A percentile compares a stretch with the other conserved stretches of the same genome.
Evolutionary conservation across 2,888 invertebrate genomes (phyloP).

Genomic region (Apodemia mormo): DNA sequence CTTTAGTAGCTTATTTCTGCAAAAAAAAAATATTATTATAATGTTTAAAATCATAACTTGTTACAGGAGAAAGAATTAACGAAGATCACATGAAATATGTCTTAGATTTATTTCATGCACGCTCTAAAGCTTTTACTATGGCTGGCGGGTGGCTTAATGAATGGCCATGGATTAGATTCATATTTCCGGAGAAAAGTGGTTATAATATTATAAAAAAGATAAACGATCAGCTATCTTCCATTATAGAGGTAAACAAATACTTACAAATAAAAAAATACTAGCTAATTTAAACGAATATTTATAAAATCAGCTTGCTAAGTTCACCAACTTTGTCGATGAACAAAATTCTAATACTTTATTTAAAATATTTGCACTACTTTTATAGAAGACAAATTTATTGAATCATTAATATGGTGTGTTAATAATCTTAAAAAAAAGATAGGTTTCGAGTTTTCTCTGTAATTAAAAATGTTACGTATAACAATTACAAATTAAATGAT

Average conservation of each 20-base stretch:
- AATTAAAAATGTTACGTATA: too few species aligned
- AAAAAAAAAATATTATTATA: not conserved
- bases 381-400: too few species aligned
- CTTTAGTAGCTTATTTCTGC: not conserved
- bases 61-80: constrained; percentile 78
- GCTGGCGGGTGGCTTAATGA: constrained; percentile 86
- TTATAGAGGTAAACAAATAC: constrained; percentile 54
- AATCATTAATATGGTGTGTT: too few species aligned
- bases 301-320: too few species aligned
- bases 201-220: constrained; percentile 79
- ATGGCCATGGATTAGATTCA: constrained; percentile 84
- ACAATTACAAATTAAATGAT: too few species aligned
- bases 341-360: too few species aligned
- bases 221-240: constrained; percentile 76
- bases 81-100: constrained; percentile 72
- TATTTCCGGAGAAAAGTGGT: constrained; percentile 84
- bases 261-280: constrained; percentile 32
- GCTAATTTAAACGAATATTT: too few species aligned
- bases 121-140: constrained; percentile 79
- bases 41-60: not conserved
- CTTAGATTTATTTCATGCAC: constrained; percentile 52
- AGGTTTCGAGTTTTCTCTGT: too few species aligned
- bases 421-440: too few species aligned
- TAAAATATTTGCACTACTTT: too few species aligned
- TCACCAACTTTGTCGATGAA: too few species aligned